phyloP scores from a whole-genome alignment of 1,140 invertebrate species.

The Calliphora vicina region DNA sequence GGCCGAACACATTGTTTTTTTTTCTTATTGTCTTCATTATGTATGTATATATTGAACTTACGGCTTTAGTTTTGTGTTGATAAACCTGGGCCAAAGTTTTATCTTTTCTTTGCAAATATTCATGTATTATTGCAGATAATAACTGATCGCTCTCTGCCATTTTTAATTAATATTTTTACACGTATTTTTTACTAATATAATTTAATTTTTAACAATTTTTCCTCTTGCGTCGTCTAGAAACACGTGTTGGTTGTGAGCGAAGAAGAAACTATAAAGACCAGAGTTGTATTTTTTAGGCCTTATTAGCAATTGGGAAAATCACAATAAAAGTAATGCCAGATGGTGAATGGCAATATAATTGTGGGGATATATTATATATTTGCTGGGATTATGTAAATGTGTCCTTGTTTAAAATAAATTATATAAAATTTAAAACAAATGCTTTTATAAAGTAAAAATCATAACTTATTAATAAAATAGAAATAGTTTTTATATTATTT shows the following conservation, averaged over 20 bases:
- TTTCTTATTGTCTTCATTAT: constrained; percentile 1
- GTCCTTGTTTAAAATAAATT: no score
- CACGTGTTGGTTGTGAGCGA: constrained; percentile 25
- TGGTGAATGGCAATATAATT: no score
- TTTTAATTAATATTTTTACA: constrained; percentile 28
- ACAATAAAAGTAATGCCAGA: neutral
- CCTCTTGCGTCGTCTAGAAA: neutral
- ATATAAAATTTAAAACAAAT: no score
- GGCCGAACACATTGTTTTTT: constrained; percentile 14
- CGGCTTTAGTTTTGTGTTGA: constrained; percentile 70
- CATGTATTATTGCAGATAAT: constrained; percentile 65
- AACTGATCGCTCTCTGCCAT: constrained; percentile 40
- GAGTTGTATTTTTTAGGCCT: neutral
- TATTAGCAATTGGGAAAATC: neutral
- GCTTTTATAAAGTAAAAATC: no score
- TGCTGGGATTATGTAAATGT: no score
- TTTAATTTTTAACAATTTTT: neutral
- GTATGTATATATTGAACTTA: no score
- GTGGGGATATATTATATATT: no score
- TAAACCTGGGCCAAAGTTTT: constrained; percentile 68
- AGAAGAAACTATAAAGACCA: neutral
- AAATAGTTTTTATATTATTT: no score
- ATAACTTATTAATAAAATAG: no score
- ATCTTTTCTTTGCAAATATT: constrained; percentile 68
- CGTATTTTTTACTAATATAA: constrained; percentile 31